A percentile compares a stretch with the other conserved stretches of the same genome.
Evolutionary conservation across 1,140 invertebrate species (phyloP).

Genomic region (Temnothorax nylanderi): DNA sequence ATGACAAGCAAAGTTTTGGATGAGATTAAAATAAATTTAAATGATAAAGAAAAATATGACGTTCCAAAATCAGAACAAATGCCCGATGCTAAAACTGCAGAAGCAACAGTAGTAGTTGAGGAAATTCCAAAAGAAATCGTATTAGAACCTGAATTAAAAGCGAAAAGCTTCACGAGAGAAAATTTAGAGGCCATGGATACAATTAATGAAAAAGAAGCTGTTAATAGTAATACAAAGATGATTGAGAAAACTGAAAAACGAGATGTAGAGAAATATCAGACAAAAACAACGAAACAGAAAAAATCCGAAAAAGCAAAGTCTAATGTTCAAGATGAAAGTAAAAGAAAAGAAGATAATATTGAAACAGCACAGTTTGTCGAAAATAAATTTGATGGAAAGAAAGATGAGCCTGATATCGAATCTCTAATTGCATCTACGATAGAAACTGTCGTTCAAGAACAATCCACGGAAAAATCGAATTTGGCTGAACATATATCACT

Average conservation of each 20-base stretch:
- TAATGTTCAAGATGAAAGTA: background rate
- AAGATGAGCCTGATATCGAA: background rate
- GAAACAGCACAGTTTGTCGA: background rate
- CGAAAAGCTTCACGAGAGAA: background rate
- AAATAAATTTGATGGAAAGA: background rate
- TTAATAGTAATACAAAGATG: background rate
- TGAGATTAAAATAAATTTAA: background rate
- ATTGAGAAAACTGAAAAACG: background rate
- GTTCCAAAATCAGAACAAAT: background rate
- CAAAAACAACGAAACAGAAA: slow-evolving; percentile 23
- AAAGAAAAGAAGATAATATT: background rate
- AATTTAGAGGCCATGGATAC: background rate
- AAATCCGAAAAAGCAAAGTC: slow-evolving; percentile 30
- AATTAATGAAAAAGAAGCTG: background rate
- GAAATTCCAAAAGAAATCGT: no score
- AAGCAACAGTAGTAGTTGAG: background rate
- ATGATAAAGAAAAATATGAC: background rate
- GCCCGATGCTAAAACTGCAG: background rate
- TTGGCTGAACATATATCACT: background rate
- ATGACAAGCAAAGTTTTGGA: background rate
- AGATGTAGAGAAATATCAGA: background rate
- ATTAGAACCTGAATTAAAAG: slow-evolving; percentile 15
- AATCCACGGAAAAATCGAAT: background rate
- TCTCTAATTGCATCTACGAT: background rate
- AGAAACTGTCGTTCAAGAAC: background rate